Evolutionary conservation across 2,888 invertebrate species (phyloP).

Genomic region (Pammene aurita): DNA sequence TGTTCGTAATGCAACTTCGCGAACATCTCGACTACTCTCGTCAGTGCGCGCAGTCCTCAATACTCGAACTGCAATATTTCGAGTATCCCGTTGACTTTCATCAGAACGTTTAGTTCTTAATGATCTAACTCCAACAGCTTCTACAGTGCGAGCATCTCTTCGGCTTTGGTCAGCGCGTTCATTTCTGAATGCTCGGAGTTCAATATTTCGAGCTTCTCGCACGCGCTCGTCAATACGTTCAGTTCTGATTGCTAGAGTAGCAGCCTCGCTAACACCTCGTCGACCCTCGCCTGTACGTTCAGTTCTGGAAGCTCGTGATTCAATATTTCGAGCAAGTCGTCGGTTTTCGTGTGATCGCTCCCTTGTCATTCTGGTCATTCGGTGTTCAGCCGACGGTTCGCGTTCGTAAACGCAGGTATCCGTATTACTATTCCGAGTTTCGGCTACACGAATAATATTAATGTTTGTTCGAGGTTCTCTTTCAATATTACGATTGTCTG

Average conservation of each 20-base stretch:
- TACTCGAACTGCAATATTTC: no score
- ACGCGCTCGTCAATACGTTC: neutral
- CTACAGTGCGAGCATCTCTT: neutral
- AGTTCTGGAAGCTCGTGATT: neutral
- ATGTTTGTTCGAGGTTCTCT: conserved; percentile 8
- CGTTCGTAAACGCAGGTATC: conserved; percentile 3
- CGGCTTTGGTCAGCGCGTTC: conserved; percentile 1
- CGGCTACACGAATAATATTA: neutral
- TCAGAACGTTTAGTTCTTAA: no score
- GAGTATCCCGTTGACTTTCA: no score
- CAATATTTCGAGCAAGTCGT: conserved; percentile 8
- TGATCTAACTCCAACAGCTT: no score
- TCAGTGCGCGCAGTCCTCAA: no score
- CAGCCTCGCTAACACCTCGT: neutral
- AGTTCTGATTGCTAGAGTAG: conserved; percentile 1
- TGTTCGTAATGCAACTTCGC: no score
- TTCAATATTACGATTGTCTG: conserved; percentile 9
- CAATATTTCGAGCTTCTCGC: no score
- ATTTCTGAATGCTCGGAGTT: neutral
- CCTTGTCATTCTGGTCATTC: conserved; percentile 8
- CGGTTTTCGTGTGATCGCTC: conserved; percentile 9
- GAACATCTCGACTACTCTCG: no score
- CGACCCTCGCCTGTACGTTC: neutral
- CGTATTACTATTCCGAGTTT: conserved; percentile 7
- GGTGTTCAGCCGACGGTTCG: neutral